phyloP scores from a whole-genome alignment of 2,888 invertebrate species.

The Netelia melanura region DNA sequence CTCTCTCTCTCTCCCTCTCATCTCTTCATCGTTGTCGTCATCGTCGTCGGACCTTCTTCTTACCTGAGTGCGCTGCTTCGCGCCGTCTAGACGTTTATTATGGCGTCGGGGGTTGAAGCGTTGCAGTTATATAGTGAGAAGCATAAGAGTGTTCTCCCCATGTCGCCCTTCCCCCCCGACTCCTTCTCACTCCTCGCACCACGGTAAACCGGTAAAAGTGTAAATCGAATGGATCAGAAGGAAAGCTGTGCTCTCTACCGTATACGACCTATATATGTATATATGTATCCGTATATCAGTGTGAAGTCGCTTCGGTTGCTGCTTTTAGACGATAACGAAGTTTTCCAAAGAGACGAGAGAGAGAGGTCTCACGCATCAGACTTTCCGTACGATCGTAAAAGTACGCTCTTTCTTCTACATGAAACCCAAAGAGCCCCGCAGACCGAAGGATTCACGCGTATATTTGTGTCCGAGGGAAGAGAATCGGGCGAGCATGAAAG shows the following conservation, averaged over 20 bases:
- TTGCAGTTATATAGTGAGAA: slow-evolving; percentile 39
- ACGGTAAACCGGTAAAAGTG: slow-evolving; percentile 59
- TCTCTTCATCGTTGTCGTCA: slow-evolving; percentile 18
- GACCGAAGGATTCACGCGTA: not conserved
- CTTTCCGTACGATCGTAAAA: slow-evolving; percentile 52
- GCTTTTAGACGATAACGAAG: slow-evolving; percentile 60
- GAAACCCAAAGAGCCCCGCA: not conserved
- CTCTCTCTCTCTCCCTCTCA: slow-evolving; percentile 12
- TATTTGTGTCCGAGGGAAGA: slow-evolving; percentile 16
- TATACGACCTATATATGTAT: not conserved
- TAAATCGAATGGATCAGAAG: slow-evolving; percentile 60
- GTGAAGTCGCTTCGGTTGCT: slow-evolving; percentile 32
- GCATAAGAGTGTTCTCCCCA: slow-evolving; percentile 5
- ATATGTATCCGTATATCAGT: not conserved
- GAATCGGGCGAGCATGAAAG: slow-evolving; percentile 4
- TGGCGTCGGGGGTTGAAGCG: slow-evolving; percentile 24
- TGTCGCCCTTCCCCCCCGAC: not conserved
- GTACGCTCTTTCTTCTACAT: slow-evolving; percentile 11
- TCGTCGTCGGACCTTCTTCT: slow-evolving; percentile 31
- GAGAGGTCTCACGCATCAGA: slow-evolving; percentile 6
- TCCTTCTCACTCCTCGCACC: not conserved
- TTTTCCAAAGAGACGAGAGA: slow-evolving; percentile 27
- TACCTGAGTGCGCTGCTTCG: slow-evolving; percentile 41
- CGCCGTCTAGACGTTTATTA: slow-evolving; percentile 60
- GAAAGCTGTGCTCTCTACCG: slow-evolving; percentile 12